These are phyloP conservation scores for Leptinotarsa defecta DNA, from an alignment of 1,140 invertebrate species.

Conservation along the genomic window DNA sequence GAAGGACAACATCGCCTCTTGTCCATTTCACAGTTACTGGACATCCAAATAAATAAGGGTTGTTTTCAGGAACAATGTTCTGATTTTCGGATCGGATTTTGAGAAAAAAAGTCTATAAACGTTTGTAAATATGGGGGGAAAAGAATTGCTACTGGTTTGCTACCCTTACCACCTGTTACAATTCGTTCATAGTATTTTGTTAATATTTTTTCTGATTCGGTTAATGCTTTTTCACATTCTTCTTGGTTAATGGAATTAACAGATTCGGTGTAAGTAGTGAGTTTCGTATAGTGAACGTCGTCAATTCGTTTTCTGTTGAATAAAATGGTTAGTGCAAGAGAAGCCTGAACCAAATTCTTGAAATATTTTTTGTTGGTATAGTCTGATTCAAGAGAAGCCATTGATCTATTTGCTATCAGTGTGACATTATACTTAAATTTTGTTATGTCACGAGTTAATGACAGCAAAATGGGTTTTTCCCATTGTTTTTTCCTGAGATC, in stretches of 20 bases:
- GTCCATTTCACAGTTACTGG: constrained; percentile 15
- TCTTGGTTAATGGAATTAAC: constrained; percentile 4
- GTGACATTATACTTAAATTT: constrained; percentile 37
- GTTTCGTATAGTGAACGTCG: constrained; percentile 40
- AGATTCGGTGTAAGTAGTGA: not conserved
- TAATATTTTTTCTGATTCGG: constrained; percentile 10
- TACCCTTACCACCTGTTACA: constrained; percentile 40
- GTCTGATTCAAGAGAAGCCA: constrained; percentile 16
- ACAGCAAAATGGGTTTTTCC: constrained; percentile 31
- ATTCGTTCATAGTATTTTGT: constrained; percentile 37
- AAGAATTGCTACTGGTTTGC: constrained; percentile 37
- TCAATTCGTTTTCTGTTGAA: constrained; percentile 44
- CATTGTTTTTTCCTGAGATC: too few species aligned
- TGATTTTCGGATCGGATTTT: not conserved
- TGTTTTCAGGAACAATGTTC: not conserved
- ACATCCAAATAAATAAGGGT: not conserved
- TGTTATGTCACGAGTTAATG: constrained; percentile 38
- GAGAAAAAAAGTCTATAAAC: not conserved
- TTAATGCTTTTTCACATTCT: constrained; percentile 25
- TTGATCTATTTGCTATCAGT: constrained; percentile 29
- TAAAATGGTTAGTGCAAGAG: constrained; percentile 37
- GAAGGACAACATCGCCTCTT: constrained; percentile 45
- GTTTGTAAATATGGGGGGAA: constrained; percentile 14
- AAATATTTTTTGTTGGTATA: constrained; percentile 31
- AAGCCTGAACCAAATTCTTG: constrained; percentile 33